Evolutionary conservation across 2,113 vertebrate genomes (phyloP).

Genomic region (Amphiprion ocellaris): DNA sequence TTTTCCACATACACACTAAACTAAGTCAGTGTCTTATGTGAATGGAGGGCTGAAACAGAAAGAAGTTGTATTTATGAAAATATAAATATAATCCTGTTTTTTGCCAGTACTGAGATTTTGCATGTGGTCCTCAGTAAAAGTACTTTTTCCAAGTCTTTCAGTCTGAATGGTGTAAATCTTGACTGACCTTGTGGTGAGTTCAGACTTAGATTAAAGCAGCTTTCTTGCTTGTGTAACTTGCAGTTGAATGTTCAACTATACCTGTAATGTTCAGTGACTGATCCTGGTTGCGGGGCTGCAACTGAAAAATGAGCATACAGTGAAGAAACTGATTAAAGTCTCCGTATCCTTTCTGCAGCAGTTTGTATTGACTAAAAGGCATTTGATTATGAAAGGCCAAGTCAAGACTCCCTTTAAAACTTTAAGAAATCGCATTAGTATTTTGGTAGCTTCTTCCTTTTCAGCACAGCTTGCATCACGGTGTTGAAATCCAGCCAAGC

Average conservation of each 20-base stretch:
- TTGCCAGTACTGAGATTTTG: no score
- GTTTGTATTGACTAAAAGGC: conserved; percentile 10
- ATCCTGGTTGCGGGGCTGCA: background rate
- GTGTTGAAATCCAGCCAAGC: conserved; percentile 51
- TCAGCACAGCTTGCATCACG: conserved; percentile 22
- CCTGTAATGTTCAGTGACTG: conserved; percentile 9
- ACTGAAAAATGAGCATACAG: conserved; percentile 25
- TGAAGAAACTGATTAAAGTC: conserved; percentile 12
- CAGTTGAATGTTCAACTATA: conserved; percentile 19
- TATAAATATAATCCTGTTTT: background rate
- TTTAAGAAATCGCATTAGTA: conserved; percentile 11
- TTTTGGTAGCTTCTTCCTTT: conserved; percentile 34
- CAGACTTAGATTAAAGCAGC: background rate
- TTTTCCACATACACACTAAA: no score
- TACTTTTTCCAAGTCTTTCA: background rate
- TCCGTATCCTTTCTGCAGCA: conserved; percentile 21
- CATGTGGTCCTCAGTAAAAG: background rate
- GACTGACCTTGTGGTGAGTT: background rate
- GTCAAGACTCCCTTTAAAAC: conserved; percentile 21
- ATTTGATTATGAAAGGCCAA: conserved; percentile 29
- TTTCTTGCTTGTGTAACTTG: conserved; percentile 12
- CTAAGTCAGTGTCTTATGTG: no score
- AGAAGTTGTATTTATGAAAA: background rate
- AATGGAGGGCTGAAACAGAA: no score
- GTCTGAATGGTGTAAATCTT: background rate